Base-by-base conservation (phyloP, 2,888 invertebrate species). In the Coenonympha arcania region DNA sequence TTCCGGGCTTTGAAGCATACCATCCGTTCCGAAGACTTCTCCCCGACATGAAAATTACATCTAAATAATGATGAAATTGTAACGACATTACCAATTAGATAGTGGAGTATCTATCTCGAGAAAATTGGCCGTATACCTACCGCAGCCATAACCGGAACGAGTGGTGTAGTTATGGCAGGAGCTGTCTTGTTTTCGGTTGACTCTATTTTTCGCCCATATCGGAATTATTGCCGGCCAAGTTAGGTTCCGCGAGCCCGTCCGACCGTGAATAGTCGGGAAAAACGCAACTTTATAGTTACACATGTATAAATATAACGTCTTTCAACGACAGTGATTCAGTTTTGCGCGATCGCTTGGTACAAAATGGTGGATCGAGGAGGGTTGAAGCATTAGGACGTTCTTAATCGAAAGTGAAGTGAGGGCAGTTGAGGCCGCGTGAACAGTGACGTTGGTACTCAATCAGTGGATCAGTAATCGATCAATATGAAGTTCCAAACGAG, bases 251-350 rank as follows among this genome's bases (percentile, higher is more conserved):
- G 62, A 61, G 58, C 55, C 64, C 76, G 64, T 41, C 84, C 75
- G 70, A 82, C 74, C 85, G 82, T 79, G 74, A 78, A 76, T 55
- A 60, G 64, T 64, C 79, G 65, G 80, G 82, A 77, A 82, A 83
- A 81, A 82, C 80, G 84, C 79, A 78, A 82, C 65, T 79, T 78
- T 72, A 76, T 66, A 76, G 68, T 63, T 61, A 78, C 79, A 79
- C 80, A 74, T 82, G 82, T 86, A 86, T 85, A 86, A 79, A 86
- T 85, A 84, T 79, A 81, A 73, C 79, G 76, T 64, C 69, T 63
- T 55, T 55, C 68, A 72, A 71, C 77, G 66, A 77, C 63, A 70
- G 76, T 74, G 77, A 81, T 77, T 84, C 86, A 86, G 86, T 86
- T 80, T 77, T 76, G 68, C 82, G 79, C 82, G 80, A 79, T 73